A percentile compares a stretch with the other conserved stretches of the same genome.
These are phyloP conservation scores for Dendrophyllia cribrosa DNA, from an alignment of 64 coral and sea anemone genomes.

Conservation along the genomic window DNA sequence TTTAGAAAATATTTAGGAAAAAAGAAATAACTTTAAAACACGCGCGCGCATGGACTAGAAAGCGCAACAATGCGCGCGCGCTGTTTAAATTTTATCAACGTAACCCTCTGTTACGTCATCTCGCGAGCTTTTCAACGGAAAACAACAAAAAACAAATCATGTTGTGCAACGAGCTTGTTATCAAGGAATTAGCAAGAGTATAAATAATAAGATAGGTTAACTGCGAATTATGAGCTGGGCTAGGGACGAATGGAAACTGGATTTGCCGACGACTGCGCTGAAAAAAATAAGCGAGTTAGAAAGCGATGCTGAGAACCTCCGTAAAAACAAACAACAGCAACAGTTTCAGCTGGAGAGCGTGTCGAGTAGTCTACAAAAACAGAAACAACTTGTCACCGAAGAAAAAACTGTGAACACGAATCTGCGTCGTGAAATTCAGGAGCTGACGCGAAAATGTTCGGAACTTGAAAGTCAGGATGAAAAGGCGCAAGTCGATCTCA, in stretches of 20 bases:
- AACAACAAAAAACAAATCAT: background rate
- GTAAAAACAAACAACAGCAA: slow-evolving; percentile 84
- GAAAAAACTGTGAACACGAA: slow-evolving; percentile 67
- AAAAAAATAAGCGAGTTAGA: slow-evolving; percentile 83
- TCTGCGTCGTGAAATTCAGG: slow-evolving; percentile 77
- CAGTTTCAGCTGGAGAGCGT: slow-evolving; percentile 78
- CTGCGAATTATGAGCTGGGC: slow-evolving; percentile 84
- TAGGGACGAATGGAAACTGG: slow-evolving; percentile 94
- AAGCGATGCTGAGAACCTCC: slow-evolving; percentile 77
- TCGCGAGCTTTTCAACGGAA: background rate
- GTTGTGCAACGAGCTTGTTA: background rate
- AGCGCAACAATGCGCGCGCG: background rate
- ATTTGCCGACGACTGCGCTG: slow-evolving; percentile 73
- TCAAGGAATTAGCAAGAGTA: background rate
- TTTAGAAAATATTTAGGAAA: too few relatives aligned
- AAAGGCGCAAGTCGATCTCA: slow-evolving; percentile 67
- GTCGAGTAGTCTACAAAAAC: slow-evolving; percentile 68
- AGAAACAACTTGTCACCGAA: slow-evolving; percentile 58
- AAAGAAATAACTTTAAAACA: too few relatives aligned
- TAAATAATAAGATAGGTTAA: background rate
- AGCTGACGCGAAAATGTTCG: slow-evolving; percentile 49
- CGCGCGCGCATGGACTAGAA: background rate
- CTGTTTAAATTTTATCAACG: slow-evolving; percentile 17
- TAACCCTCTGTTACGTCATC: background rate
- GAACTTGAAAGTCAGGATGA: slow-evolving; percentile 76